Base-by-base conservation (phyloP, 2,888 invertebrate species). In the Sisyra nigra region DNA sequence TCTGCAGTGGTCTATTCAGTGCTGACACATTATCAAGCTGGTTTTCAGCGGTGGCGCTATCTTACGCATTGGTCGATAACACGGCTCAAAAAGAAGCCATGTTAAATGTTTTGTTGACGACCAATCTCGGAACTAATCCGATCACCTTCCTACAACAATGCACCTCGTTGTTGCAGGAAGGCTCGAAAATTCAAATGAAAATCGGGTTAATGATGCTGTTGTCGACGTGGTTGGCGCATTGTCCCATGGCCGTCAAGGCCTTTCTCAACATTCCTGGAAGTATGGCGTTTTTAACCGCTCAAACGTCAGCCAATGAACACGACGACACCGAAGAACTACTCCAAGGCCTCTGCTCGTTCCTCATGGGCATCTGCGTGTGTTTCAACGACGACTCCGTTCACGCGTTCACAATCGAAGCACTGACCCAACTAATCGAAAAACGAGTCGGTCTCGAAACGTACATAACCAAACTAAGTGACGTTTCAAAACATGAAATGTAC, bases 1-100 rank as follows among this genome's bases (percentile, higher is more conserved):
- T 97, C 9, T 96, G 94, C 57, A 85, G 88, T 2, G 96, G 96
- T 0, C 65, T 96, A 18, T 93, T 94, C 61, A 88, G 87, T 41
- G 66, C 74, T 0, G 94, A 96, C 58, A 69, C 84, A 1, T 66
- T 93, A 17, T 88, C 91, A 19, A 92, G 88, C 61, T 99, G 98
- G 98, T 91, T 94, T 64, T 85, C 93, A 0, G 76, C 92, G 0
- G 84, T 93, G 0, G 88, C 92, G 0, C 64, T 99, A 17, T 81
- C 88, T 57, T 92, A 98, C 57, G 80, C 86, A 0, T 67, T 98
- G 14, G 76, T 88, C 5, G 91, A 92, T 47, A 92, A 89, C 58
- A 71, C 76, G 0, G 71, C 69, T 1, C 83, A 85, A 55, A 92
- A 93, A 58, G 93, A 96, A 57, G 88, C 93, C 58, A 61, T 98